phyloP scores from a whole-genome alignment of 2,797 vertebrate genomes.

The Manis crassicaudata region DNA sequence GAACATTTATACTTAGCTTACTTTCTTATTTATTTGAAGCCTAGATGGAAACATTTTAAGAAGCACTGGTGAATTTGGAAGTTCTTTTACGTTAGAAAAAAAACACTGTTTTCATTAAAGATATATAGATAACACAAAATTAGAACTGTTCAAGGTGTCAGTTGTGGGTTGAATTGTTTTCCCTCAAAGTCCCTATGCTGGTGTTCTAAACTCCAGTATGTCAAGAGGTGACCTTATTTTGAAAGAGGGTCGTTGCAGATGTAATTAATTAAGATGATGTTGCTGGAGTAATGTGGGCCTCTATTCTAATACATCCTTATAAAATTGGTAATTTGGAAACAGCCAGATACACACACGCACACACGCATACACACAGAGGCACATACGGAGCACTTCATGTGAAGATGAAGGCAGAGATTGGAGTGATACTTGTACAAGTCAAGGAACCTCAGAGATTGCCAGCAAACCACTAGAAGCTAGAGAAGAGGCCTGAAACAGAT shows the following conservation, averaged over 20 bases:
- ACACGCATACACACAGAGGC: not conserved
- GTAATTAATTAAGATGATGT: not conserved
- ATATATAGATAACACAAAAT: not conserved
- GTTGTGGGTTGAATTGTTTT: not conserved
- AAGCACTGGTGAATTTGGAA: not conserved
- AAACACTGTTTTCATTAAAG: not conserved
- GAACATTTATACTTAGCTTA: not conserved
- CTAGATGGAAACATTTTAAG: not conserved
- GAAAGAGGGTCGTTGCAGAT: not conserved
- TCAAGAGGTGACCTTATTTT: not conserved
- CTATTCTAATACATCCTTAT: not conserved
- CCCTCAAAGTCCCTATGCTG: not conserved
- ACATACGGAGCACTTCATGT: not conserved
- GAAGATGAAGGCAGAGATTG: not conserved
- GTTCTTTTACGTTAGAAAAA: not conserved
- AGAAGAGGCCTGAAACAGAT: fast-evolving
- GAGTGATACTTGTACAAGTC: not conserved
- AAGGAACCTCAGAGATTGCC: not conserved
- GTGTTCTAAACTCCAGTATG: not conserved
- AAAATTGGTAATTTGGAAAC: not conserved
- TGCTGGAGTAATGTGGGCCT: not conserved
- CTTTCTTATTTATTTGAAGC: not conserved
- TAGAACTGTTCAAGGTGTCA: not conserved
- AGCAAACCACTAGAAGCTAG: not conserved
- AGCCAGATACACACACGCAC: not conserved